Percentiles rank a stretch among this genome's conserved stretches.
Evolutionary conservation across 2,888 invertebrate species (phyloP).

Genomic region (Drosophila paramelanica): DNA sequence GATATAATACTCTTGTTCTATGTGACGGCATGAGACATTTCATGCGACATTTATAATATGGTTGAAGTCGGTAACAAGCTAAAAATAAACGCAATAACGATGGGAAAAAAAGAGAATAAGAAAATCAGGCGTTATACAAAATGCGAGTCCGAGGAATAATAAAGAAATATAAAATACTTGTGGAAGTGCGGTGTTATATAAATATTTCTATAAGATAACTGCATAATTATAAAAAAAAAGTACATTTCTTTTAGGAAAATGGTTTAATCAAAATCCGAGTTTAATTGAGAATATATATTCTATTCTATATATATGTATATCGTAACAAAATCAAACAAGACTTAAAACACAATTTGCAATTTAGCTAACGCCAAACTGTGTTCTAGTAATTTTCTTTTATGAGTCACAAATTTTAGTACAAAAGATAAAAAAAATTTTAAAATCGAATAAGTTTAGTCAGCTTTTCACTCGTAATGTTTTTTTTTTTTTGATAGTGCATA

Average conservation of each 20-base stretch:
- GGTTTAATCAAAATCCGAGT: too few relatives aligned
- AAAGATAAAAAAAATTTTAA: conserved; percentile 2
- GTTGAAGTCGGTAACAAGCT: too few relatives aligned
- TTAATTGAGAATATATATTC: too few relatives aligned
- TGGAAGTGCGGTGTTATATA: neutral
- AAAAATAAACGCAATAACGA: conserved; percentile 1
- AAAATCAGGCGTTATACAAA: conserved; percentile 6
- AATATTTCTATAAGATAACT: neutral
- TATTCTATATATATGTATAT: too few relatives aligned
- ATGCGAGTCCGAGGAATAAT: neutral
- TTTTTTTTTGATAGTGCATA: conserved; percentile 4
- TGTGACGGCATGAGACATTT: too few relatives aligned
- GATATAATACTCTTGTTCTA: too few relatives aligned
- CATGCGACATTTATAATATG: too few relatives aligned
- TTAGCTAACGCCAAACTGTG: neutral
- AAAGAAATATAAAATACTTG: neutral
- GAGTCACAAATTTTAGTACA: neutral
- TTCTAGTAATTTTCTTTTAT: conserved; percentile 5
- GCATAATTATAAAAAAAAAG: too few relatives aligned
- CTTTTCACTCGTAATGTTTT: neutral
- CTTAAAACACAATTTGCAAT: neutral
- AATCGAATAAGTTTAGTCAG: neutral
- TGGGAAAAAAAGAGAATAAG: conserved; percentile 1
- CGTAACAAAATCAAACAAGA: neutral
- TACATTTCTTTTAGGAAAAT: too few relatives aligned